Evolutionary conservation across 2,797 vertebrate genomes (phyloP), one percentile per base, ranked within the genome.

Genomic region (Lateolabrax maculatus): DNA sequence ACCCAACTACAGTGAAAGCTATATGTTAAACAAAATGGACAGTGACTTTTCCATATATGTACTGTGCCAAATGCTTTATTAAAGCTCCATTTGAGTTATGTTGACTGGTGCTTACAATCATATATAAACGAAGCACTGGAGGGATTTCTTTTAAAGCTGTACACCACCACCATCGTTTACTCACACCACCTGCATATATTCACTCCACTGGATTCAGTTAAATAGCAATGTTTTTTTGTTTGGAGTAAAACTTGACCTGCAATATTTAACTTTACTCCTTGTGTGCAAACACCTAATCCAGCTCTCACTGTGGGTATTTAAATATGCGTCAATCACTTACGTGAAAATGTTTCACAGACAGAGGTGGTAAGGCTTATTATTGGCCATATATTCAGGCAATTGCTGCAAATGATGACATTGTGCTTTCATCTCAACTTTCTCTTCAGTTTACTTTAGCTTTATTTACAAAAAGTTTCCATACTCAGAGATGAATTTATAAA

Each of bases 391-490:
- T 72, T 69, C 27, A 66, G 44, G 23, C 56, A 55, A 37, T 25
- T 55, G 71, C 77, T 67, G 3, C 9, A 29, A 78, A 68, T 52
- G 27, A 61, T 62, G 48, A n/a, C n/a, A n/a, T n/a, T n/a, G n/a
- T n/a, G 27, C 41, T 77, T 83, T 84, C n/a, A 61, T 80, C 65
- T 79, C 31, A 77, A 46, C 53, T 80, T 68, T 68, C 43, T 60
- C 39, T 68, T 69, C 27, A 9, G 64, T 80, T 76, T 79, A 49
- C 74, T 46, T 71, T 6, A n/a, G 56, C 36, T 57, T 62, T 63
- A 49, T n/a, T 18, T 72, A 49, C 5, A 64, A 23, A 65, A 15
- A 55, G 21, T 52, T 81, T 67, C 29, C 41, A 60, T 49, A 53
- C 39, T 71, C 43, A 63, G 61, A 68, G 79, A 74, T 51, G 3